Evolutionary conservation across 2,797 vertebrate genomes (phyloP), one percentile per base, ranked within the genome.

Genomic region (Gadopsis bispinosus): DNA sequence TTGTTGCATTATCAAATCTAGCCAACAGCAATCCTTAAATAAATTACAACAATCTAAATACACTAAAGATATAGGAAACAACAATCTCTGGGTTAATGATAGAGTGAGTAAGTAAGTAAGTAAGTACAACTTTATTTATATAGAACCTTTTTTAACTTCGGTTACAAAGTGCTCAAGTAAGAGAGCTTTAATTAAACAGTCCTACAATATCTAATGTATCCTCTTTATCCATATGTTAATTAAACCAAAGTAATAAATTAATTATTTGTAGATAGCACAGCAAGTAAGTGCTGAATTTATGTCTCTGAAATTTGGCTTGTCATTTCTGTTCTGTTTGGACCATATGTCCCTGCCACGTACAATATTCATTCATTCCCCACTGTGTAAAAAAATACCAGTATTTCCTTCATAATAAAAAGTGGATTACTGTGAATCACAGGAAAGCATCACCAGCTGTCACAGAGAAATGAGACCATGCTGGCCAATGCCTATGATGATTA

Each of bases 321-420:
- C 47, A 59, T 76, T 80, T 86, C 77, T 51, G 31, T 66, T 89
- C 78, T 79, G 70, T 85, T 85, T 62, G 41, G 82, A 91, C 91
- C 90, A 93, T 93, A 94, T 96, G 95, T 96, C 95, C 91, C 87
- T 83, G 85, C 94, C 93, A 95, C 89, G 19, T 94, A 96, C 94
- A 85, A 88, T 90, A 93, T 90, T 95, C 94, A 91, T 88, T 92
- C 92, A 93, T 95, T 96, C 96, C 96, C 96, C 93, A 95, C 94
- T 91, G 96, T 95, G 94, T 92, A 94, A 93, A 95, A 93, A 96
- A 97, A 96, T 95, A 87, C 93, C 95, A 94, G 95, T 96, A 96
- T 95, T 97, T 97, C 96, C 96, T 97, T 96, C 96, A 99, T 98
- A 99, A 99, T 99, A 98, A 99, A 99, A 99, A 97, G 94, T 98